Evolutionary conservation across 1,140 invertebrate species (phyloP).

Genomic region (Orussus abietinus): DNA sequence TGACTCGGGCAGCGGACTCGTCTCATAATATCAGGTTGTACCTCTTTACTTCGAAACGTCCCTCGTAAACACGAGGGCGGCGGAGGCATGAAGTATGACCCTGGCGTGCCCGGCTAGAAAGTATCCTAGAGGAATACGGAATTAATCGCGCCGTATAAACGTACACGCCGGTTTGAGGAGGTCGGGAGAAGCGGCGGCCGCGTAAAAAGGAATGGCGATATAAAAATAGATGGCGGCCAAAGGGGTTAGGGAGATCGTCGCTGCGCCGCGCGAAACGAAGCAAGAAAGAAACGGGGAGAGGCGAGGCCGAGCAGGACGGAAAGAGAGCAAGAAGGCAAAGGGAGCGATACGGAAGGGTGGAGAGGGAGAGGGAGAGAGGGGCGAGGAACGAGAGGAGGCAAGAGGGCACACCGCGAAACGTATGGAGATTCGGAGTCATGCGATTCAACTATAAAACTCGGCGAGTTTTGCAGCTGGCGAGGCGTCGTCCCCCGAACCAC

Average conservation of each 20-base stretch:
- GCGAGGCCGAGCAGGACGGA: slow-evolving; percentile 11
- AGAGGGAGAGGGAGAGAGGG: slow-evolving; percentile 20
- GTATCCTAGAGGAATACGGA: slow-evolving; percentile 42
- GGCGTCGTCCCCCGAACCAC: slow-evolving; percentile 32
- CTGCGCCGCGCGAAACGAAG: slow-evolving; percentile 11
- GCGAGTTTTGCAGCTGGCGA: slow-evolving; percentile 50
- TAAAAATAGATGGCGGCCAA: slow-evolving; percentile 36
- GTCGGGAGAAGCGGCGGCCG: slow-evolving; percentile 16
- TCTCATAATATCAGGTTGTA: slow-evolving; percentile 27
- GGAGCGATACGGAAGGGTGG: slow-evolving; percentile 15
- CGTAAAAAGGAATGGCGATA: slow-evolving; percentile 31
- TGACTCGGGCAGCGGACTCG: too few species aligned
- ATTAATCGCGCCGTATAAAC: slow-evolving; percentile 32
- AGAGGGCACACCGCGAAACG: too few species aligned
- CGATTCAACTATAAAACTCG: slow-evolving; percentile 56
- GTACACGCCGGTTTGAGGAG: slow-evolving; percentile 5
- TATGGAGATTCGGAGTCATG: slow-evolving; percentile 53
- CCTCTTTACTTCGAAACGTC: slow-evolving; percentile 28
- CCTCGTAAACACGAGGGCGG: slow-evolving; percentile 24
- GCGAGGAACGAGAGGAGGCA: slow-evolving; percentile 15
- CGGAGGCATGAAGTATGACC: slow-evolving; percentile 26
- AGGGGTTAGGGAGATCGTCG: slow-evolving; percentile 10
- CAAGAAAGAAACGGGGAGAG: slow-evolving; percentile 24
- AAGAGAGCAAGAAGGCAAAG: slow-evolving; percentile 13
- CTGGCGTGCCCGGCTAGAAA: slow-evolving; percentile 35